A percentile compares a stretch with the other conserved stretches of the same genome.
Conservation (phyloP, 2,888 invertebrate genomes). For the Norana najaformis region DNA sequence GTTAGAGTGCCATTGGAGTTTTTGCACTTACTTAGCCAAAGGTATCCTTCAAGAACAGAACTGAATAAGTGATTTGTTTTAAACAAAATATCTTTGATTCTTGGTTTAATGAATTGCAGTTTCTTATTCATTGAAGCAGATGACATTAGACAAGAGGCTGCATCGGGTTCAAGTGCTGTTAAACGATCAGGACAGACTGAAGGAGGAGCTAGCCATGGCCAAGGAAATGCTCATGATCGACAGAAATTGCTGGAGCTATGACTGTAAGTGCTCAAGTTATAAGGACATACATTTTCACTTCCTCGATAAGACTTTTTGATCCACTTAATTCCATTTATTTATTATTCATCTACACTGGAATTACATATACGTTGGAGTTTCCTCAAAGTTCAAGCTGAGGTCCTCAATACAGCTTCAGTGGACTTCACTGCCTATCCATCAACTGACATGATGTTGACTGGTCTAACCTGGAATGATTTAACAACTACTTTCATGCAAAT, state of each 20-base stretch:
- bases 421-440: background rate
- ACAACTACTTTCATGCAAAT: background rate
- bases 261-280: conserved; percentile 64
- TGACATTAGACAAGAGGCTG: background rate
- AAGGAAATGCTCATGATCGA: conserved; percentile 67
- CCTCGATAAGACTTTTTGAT: background rate
- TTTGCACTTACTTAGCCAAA: too few relatives aligned
- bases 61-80: too few relatives aligned
- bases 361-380: too few relatives aligned
- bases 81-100: too few relatives aligned
- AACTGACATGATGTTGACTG: background rate
- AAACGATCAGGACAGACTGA: conserved; percentile 64
- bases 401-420: background rate
- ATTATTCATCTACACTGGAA: background rate
- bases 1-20: too few relatives aligned
- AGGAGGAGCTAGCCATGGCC: conserved; percentile 65
- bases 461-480: background rate
- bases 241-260: conserved; percentile 67
- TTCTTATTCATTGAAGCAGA: background rate
- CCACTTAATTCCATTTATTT: background rate
- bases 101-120: background rate
- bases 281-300: background rate
- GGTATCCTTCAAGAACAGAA: too few relatives aligned
- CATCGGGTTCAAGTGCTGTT: conserved; percentile 49
- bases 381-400: background rate